A percentile compares a stretch with the other conserved stretches of the same genome.
These are phyloP conservation scores for Pocillopora grandis DNA, from an alignment of 92 coral and sea anemone species.

Conservation along the genomic window DNA sequence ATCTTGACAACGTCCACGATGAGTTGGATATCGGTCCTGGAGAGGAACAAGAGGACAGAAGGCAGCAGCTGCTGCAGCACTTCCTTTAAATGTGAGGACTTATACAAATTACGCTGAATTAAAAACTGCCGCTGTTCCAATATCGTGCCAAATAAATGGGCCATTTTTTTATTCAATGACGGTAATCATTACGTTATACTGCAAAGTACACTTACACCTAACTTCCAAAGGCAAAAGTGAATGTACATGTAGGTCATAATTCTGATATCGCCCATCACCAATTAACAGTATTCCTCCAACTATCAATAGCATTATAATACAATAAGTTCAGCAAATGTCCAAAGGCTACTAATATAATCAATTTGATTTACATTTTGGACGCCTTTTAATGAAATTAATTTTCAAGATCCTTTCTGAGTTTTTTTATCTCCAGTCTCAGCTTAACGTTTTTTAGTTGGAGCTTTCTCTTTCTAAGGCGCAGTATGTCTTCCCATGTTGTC, in stretches of 20 bases:
- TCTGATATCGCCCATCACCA: slow-evolving; percentile 9
- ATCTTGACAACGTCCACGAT: slow-evolving; percentile 28
- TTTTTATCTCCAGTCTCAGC: slow-evolving; percentile 7
- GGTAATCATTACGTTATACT: slow-evolving; percentile 16
- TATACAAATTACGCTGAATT: neutral
- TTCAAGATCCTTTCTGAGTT: too few species aligned
- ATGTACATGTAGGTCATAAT: slow-evolving; percentile 27
- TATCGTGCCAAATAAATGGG: slow-evolving; percentile 7
- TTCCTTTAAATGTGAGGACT: slow-evolving; percentile 4
- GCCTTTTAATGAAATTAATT: slow-evolving; percentile 5
- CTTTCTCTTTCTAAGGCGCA: slow-evolving; percentile 30
- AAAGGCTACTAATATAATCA: slow-evolving; percentile 8
- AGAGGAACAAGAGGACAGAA: slow-evolving; percentile 21
- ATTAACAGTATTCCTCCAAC: slow-evolving; percentile 1
- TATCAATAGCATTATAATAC: neutral
- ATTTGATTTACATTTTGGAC: neutral
- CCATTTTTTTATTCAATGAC: neutral
- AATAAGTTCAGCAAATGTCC: slow-evolving; percentile 5
- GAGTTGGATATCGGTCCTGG: slow-evolving; percentile 16
- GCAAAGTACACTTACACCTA: neutral
- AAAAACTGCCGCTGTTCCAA: slow-evolving; percentile 18
- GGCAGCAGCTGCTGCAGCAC: slow-evolving; percentile 40
- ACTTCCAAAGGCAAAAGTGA: neutral
- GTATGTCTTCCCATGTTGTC: slow-evolving; percentile 1
- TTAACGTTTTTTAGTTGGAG: slow-evolving; percentile 19